A percentile compares a stretch with the other conserved stretches of the same genome.
Conservation (phyloP, 2,888 invertebrate genomes). For the Dendrolimus houi region DNA sequence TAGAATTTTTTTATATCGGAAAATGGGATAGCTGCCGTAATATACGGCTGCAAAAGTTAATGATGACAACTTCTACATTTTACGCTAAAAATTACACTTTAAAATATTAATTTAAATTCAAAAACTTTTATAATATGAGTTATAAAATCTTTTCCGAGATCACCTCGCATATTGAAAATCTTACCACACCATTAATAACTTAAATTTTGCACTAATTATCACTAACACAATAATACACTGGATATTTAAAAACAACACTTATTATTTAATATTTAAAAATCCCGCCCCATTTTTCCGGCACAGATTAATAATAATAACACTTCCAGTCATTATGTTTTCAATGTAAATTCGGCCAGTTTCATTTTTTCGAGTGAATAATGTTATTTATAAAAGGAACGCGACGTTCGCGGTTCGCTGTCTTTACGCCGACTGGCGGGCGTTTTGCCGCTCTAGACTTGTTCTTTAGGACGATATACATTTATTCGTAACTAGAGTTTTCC, state of each 20-base stretch:
- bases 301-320: not conserved
- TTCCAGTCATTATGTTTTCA: not conserved
- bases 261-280: not conserved
- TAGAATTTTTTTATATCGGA: no score
- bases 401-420: slow-evolving; percentile 46
- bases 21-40: no score
- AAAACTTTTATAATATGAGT: not conserved
- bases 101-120: no score
- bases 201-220: not conserved
- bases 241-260: not conserved
- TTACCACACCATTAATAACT: slow-evolving; percentile 7
- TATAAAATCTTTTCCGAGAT: not conserved
- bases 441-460: slow-evolving; percentile 27
- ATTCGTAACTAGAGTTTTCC: not conserved
- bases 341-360: slow-evolving; percentile 22
- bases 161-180: slow-evolving; percentile 11
- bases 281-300: not conserved
- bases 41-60: no score
- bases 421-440: slow-evolving; percentile 48
- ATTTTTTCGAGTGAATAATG: slow-evolving; percentile 2
- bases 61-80: no score
- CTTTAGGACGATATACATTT: not conserved
- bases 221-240: no score
- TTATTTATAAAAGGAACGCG: slow-evolving; percentile 20
- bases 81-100: no score